phyloP scores from a whole-genome alignment of 2,113 vertebrate genomes.

The Phocoena sinus region DNA sequence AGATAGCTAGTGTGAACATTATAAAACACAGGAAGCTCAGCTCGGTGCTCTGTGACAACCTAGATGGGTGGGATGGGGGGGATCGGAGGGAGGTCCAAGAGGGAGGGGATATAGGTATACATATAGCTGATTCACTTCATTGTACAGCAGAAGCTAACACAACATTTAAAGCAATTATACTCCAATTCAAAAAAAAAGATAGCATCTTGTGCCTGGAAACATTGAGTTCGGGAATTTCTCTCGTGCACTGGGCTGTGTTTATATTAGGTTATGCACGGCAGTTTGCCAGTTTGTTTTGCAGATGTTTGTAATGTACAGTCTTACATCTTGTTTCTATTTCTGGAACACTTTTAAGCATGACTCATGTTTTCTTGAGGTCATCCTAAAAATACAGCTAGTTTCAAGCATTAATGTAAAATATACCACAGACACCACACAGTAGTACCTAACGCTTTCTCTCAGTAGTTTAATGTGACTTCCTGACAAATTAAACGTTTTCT shows the following conservation, averaged over 20 bases:
- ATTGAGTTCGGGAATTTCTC: not conserved
- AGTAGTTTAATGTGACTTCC: not conserved
- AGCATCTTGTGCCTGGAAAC: not conserved
- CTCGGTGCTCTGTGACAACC: too few relatives aligned
- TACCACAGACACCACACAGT: slow-evolving; percentile 47
- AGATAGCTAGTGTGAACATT: too few relatives aligned
- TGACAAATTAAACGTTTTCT: slow-evolving; percentile 10
- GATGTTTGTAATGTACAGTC: slow-evolving; percentile 63
- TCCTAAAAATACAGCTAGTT: slow-evolving; percentile 76
- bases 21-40: too few relatives aligned
- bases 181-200: too few relatives aligned
- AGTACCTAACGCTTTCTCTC: slow-evolving; percentile 26
- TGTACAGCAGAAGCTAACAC: too few relatives aligned
- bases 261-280: slow-evolving; percentile 39
- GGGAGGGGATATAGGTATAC: too few relatives aligned
- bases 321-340: slow-evolving; percentile 77
- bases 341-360: slow-evolving; percentile 72
- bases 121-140: too few relatives aligned
- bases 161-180: too few relatives aligned
- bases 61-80: too few relatives aligned
- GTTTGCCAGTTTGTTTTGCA: slow-evolving; percentile 65
- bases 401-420: slow-evolving; percentile 68
- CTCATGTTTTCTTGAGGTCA: slow-evolving; percentile 65
- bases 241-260: not conserved
- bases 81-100: too few relatives aligned